phyloP scores from a whole-genome alignment of 2,888 invertebrate genomes.

The Liopterus haemorrhoidalis region DNA sequence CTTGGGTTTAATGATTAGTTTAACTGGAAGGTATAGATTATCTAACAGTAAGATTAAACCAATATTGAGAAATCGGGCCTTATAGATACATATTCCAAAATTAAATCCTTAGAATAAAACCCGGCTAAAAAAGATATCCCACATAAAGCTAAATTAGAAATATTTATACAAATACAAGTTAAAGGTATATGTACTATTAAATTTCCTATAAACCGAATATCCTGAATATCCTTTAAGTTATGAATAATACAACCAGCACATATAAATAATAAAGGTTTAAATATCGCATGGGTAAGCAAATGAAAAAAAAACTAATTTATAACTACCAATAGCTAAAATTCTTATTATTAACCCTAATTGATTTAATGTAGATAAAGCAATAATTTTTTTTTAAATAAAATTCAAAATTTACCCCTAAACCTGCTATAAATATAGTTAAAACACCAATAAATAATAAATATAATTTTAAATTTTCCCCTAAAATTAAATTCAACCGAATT shows the following conservation, averaged over 20 bases:
- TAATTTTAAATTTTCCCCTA: constrained; percentile 44
- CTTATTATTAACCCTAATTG: too few relatives aligned
- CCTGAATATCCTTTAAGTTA: constrained; percentile 56
- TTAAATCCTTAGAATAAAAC: too few relatives aligned
- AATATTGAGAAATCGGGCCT: too few relatives aligned
- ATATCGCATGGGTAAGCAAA: constrained; percentile 63
- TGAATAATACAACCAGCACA: constrained; percentile 67
- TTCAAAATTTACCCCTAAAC: too few relatives aligned
- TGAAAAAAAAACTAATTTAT: constrained; percentile 61
- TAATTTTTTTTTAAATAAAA: too few relatives aligned
- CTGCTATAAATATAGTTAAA: too few relatives aligned
- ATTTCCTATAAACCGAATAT: constrained; percentile 59
- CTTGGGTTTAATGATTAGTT: too few relatives aligned
- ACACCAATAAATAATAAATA: too few relatives aligned
- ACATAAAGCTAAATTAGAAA: constrained; percentile 43
- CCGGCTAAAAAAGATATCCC: constrained; percentile 47
- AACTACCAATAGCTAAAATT: constrained; percentile 49
- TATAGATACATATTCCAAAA: too few relatives aligned
- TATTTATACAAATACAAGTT: constrained; percentile 47
- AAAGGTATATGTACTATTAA: constrained; percentile 49
- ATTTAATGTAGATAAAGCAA: too few relatives aligned
- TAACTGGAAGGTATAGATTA: too few relatives aligned
- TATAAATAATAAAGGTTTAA: constrained; percentile 67
- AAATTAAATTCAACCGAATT: constrained; percentile 59
- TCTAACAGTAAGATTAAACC: too few relatives aligned